Conservation (phyloP, 2,888 invertebrate species). For the Drosophila anomelani region DNA sequence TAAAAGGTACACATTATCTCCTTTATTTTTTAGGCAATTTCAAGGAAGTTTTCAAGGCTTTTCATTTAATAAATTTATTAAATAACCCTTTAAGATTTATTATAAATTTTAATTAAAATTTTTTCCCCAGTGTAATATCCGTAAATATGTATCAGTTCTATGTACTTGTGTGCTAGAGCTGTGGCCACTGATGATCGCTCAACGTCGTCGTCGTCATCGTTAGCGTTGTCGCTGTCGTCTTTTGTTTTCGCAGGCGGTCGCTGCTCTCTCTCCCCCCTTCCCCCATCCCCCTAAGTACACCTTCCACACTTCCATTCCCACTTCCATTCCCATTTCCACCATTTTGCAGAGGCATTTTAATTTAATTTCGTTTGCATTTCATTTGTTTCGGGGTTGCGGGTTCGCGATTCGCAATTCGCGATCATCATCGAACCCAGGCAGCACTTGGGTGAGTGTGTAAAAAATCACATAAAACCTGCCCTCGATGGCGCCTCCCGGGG, state of each 20-base stretch:
- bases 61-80: neutral
- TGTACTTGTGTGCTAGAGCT: slow-evolving; percentile 12
- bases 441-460: slow-evolving; percentile 65
- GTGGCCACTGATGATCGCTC: slow-evolving; percentile 62
- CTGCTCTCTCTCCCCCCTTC: slow-evolving; percentile 13
- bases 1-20: no score
- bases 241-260: slow-evolving; percentile 52
- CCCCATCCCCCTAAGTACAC: slow-evolving; percentile 4
- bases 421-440: slow-evolving; percentile 39
- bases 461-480: slow-evolving; percentile 83
- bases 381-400: slow-evolving; percentile 42
- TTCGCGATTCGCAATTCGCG: slow-evolving; percentile 41
- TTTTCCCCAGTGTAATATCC: slow-evolving; percentile 3
- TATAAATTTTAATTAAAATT: fast-evolving
- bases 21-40: no score
- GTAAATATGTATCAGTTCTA: slow-evolving; percentile 17
- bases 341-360: slow-evolving; percentile 65
- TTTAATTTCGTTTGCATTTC: slow-evolving; percentile 73
- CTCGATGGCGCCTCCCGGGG: slow-evolving; percentile 77
- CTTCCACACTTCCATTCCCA: slow-evolving; percentile 44
- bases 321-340: slow-evolving; percentile 57
- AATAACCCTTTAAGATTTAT: no score
- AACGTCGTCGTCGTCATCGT: slow-evolving; percentile 55
- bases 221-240: slow-evolving; percentile 43
- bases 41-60: no score